Evolutionary conservation across 2,113 vertebrate species (phyloP), one percentile per base, ranked within the genome.

Genomic region (Brachionichthys hirsutus): DNA sequence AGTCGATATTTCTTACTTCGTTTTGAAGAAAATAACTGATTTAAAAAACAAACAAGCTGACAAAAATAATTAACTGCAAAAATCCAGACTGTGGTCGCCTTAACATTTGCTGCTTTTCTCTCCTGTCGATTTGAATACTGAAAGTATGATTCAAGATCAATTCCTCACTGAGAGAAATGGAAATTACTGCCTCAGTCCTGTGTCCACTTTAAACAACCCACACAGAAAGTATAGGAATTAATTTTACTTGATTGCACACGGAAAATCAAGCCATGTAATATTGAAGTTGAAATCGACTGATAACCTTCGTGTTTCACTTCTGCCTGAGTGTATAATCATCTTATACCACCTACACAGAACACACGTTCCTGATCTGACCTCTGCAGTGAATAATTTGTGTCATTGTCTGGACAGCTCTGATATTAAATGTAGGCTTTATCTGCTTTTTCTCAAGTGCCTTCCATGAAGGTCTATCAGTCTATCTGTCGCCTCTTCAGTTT

Each of bases 341-440:
- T 36, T 18, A 38, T 38, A 10, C 24, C 55, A 50, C 56, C 54
- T 13, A 59, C 55, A 12, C 20, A 57, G 38, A 58, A 9, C 52
- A 50, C 13, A 15, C 48, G n/a, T 40, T 42, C 17, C 34, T 73
- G 38, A 68, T 71, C 19, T 55, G 52, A 81, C 22, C 51, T 48
- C 14, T 20, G 40, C 9, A 0, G 30, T 48, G 60, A 53, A 75
- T 62, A 45, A 69, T 77, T 61, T 48, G 41, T 18, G 43, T 14
- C 56, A 8, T 65, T 46, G 42, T 62, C 34, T 53, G 34, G 4
- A 30, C 30, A 14, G 54, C 1, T 11, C 56, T 43, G 63, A 24
- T n/a, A 20, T 67, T 18, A 60, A 20, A 6, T 51, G 15, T 9
- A 9, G 12, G 20, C 40, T 53, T 61, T 41, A 40, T 62, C 22